Evolutionary conservation across 2,888 invertebrate species (phyloP).

Genomic region (Cataglyphis albicans): DNA sequence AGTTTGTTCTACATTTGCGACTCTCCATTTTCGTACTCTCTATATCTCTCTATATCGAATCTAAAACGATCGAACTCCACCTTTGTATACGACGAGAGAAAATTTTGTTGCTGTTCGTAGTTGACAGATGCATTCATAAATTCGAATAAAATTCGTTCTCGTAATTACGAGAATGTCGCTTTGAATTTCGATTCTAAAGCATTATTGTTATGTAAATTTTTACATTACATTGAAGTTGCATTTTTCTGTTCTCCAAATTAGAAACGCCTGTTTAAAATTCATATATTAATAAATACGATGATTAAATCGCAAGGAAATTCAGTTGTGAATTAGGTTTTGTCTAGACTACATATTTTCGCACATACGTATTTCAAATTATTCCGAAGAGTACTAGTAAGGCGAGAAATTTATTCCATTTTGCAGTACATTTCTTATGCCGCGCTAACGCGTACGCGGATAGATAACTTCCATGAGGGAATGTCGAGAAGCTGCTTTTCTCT

Average conservation of each 20-base stretch:
- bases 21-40: constrained; percentile 63
- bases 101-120: constrained; percentile 55
- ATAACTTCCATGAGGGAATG: constrained; percentile 12
- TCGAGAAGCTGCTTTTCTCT: not conserved
- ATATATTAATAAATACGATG: not conserved
- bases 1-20: constrained; percentile 63
- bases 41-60: constrained; percentile 48
- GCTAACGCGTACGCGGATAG: not conserved
- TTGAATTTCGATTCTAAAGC: not conserved
- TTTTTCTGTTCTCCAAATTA: not conserved
- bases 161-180: not conserved
- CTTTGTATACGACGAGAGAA: constrained; percentile 37
- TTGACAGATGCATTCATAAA: constrained; percentile 31
- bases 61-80: constrained; percentile 35
- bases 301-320: not conserved
- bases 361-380: constrained; percentile 13
- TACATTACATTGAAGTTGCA: not conserved
- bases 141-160: constrained; percentile 10
- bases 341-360: not conserved
- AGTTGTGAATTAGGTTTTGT: not conserved
- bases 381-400: not conserved
- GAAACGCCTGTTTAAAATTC: not conserved
- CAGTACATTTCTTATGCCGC: not conserved
- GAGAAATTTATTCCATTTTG: constrained; percentile 24
- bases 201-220: not conserved